Conservation (phyloP, 2,797 vertebrate species). For the Bryconaethiops microstoma region DNA sequence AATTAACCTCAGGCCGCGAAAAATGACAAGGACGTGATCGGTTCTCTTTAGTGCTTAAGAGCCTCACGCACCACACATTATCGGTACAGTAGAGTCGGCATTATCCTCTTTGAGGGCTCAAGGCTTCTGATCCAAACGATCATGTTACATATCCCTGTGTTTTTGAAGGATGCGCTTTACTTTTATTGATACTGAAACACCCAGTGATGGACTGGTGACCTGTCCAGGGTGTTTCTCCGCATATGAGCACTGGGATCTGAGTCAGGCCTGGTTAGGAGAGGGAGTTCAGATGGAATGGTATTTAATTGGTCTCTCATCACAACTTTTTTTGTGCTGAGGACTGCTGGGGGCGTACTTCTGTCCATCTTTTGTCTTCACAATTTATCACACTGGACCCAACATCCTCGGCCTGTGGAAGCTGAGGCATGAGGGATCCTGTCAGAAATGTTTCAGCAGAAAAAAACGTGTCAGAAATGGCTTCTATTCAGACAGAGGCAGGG, state of each 20-base stretch:
- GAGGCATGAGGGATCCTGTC: constrained; percentile 4
- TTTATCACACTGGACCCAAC: constrained; percentile 4
- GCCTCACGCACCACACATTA: not conserved
- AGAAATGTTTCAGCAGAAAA: constrained; percentile 16
- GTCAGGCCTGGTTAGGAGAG: too few relatives aligned
- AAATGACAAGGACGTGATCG: constrained; percentile 6
- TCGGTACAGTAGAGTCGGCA: not conserved
- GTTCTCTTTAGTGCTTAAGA: not conserved
- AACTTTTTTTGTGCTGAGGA: not conserved
- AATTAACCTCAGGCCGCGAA: not conserved
- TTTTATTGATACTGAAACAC: too few relatives aligned
- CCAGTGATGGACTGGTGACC: too few relatives aligned
- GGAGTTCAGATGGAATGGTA: too few relatives aligned
- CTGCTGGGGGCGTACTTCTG: constrained; percentile 2
- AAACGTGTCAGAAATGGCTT: constrained; percentile 36
- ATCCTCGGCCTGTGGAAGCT: not conserved
- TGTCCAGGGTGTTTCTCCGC: too few relatives aligned
- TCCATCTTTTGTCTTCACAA: not conserved
- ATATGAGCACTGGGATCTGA: too few relatives aligned
- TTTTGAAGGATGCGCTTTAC: too few relatives aligned
- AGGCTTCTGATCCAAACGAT: not conserved
- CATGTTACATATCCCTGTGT: not conserved
- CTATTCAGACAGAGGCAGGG: constrained; percentile 4
- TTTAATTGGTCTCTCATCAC: too few relatives aligned
- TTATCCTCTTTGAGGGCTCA: constrained; percentile 12